phyloP scores from a whole-genome alignment of 2,113 vertebrate species.

The Rhineura floridana region DNA sequence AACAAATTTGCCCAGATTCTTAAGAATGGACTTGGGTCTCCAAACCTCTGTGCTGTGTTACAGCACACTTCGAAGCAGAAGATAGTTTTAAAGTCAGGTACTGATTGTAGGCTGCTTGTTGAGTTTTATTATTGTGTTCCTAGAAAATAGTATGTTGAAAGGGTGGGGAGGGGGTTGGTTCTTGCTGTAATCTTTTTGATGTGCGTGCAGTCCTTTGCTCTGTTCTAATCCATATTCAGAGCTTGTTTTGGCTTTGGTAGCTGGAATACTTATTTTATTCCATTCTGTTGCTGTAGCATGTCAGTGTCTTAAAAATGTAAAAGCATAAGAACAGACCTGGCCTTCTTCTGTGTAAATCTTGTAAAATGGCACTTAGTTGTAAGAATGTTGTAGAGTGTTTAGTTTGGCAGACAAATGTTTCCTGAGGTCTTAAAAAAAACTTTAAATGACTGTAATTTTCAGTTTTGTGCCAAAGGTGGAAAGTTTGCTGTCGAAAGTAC shows the following conservation, averaged over 20 bases:
- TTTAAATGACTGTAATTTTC: conserved; percentile 20
- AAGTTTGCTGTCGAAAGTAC: conserved; percentile 27
- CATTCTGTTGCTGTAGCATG: conserved; percentile 12
- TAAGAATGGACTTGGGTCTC: conserved; percentile 47
- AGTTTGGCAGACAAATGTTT: not conserved
- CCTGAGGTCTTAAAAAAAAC: fast-evolving
- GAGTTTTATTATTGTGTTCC: not conserved
- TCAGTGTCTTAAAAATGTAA: conserved; percentile 49
- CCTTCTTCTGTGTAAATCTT: conserved; percentile 40
- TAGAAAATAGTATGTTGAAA: conserved; percentile 8
- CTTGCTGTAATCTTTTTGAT: not conserved
- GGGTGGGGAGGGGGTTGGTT: not conserved
- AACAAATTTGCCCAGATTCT: conserved; percentile 56
- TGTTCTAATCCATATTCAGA: conserved; percentile 18
- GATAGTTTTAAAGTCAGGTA: conserved; percentile 54
- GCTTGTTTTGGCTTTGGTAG: conserved; percentile 15
- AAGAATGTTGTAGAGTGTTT: not conserved
- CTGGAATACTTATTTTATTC: not conserved
- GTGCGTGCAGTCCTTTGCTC: conserved; percentile 38
- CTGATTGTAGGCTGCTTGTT: conserved; percentile 6
- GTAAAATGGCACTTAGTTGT: conserved; percentile 43
- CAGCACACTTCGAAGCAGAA: conserved; percentile 49
- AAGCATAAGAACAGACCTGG: not conserved
- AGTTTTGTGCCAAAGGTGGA: not conserved
- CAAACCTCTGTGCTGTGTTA: conserved; percentile 31